phyloP scores from a whole-genome alignment of 2,113 vertebrate species.

The Rutilus rutilus region DNA sequence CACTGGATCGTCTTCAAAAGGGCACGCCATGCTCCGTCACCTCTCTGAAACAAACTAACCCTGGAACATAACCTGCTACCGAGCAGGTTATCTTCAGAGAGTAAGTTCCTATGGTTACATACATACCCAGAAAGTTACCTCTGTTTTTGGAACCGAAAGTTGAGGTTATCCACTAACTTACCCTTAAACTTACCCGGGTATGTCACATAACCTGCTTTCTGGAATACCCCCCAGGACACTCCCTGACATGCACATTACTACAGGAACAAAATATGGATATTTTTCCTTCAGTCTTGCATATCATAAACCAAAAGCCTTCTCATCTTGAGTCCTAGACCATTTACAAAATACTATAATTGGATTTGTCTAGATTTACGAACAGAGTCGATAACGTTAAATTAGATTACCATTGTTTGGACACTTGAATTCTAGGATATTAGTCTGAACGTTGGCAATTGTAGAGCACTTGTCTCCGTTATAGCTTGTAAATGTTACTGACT shows the following conservation, averaged over 20 bases:
- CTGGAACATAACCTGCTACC: too few species aligned
- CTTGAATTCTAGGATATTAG: not conserved
- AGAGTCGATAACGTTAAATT: not conserved
- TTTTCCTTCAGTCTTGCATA: not conserved
- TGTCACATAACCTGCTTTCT: too few species aligned
- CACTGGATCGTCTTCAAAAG: too few species aligned
- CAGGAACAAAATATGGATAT: not conserved
- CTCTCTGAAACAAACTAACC: too few species aligned
- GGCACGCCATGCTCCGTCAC: too few species aligned
- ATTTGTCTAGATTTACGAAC: not conserved
- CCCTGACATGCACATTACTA: not conserved
- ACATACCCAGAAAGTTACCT: too few species aligned
- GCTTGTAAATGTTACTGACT: conserved; percentile 14
- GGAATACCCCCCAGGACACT: too few species aligned
- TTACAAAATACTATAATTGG: not conserved
- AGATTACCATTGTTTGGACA: not conserved
- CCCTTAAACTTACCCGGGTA: too few species aligned
- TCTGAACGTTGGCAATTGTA: not conserved
- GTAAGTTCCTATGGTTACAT: too few species aligned
- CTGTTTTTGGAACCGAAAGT: too few species aligned
- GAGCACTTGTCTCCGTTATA: not conserved
- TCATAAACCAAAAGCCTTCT: not conserved
- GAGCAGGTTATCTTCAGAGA: too few species aligned
- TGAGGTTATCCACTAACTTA: too few species aligned
- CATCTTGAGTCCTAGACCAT: not conserved